Base-by-base conservation (phyloP, 2,888 invertebrate species). In the Pachycephus smyrnensis region DNA sequence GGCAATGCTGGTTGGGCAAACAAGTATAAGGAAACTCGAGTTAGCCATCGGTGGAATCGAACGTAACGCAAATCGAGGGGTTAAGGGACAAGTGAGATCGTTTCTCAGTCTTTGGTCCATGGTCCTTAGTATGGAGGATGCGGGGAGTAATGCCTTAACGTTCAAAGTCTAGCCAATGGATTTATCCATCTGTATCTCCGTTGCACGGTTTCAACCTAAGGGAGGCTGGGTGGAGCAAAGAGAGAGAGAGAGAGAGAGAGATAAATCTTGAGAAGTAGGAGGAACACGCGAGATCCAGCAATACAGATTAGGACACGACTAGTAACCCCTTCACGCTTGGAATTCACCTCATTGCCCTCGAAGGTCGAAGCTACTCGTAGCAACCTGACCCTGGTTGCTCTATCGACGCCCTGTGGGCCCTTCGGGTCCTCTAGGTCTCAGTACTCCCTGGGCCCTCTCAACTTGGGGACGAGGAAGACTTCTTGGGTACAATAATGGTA, bases 291-390 rank as follows among this genome's bases (percentile, higher is more conserved):
- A 55, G 55, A 55, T 55, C 55, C 55, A 55, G 55, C 55, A 55
- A 55, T 55, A 55, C 55, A 55, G 55, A 55, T 55, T 55, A 55
- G 75, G 40, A 77, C 73, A n/a, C 76, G 40, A 76, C 40, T 74
- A 73, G 33, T 81, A 80, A 79, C 75, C 81, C 75, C 74, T 79
- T 80, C 77, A 71, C 74, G 79, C 77, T 76, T 69, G 80, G 68
- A 77, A 80, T 82, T 80, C 76, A 78, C 77, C 82, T 78, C 79
- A 77, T 79, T 79, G 78, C 74, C 23, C 76, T 32, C 76, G 71
- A 31, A 74, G 68, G 71, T 69, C 68, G 37, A 36, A 69, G 69
- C 15, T 30, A 69, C 55, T 55, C 55, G 55, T 55, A 55, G 55
- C 55, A 55, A 23, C 23, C 23, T 55, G 55, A 55, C 23, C 55